These are phyloP conservation scores for Pycnonotus jocosus DNA, from an alignment of 2,113 vertebrate genomes.

Conservation along the genomic window DNA sequence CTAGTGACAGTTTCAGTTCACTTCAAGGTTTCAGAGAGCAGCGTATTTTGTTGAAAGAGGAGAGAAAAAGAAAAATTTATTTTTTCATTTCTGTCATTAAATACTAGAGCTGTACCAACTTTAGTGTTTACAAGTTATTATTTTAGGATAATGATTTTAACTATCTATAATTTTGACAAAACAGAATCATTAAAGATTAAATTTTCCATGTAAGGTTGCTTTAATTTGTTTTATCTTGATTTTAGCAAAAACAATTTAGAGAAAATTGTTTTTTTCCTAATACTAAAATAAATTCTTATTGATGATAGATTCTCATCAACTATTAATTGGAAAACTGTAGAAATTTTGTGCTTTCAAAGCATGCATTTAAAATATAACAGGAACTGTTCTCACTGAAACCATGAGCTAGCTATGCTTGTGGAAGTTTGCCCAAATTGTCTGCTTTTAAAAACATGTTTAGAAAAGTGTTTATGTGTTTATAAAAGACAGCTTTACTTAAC, in stretches of 20 bases:
- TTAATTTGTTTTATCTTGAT: neutral
- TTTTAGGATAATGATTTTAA: neutral
- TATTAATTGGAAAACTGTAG: neutral
- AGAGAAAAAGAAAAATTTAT: neutral
- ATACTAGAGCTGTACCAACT: neutral
- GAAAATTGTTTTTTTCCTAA: neutral
- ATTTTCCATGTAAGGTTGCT: neutral
- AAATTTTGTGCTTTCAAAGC: neutral
- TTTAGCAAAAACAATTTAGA: neutral
- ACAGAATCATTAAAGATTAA: neutral
- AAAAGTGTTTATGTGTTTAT: neutral
- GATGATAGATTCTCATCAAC: neutral
- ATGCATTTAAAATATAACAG: neutral
- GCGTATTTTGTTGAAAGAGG: neutral
- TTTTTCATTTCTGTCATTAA: neutral
- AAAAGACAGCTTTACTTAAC: neutral
- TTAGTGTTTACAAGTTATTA: neutral
- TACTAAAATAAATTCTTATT: neutral
- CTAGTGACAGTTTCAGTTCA: neutral
- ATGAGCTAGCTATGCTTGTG: neutral
- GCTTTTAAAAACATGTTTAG: neutral
- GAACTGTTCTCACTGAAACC: neutral
- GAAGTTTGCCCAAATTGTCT: neutral
- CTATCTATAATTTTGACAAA: neutral
- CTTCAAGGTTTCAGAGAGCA: neutral